Percentiles rank a stretch among this genome's conserved stretches.
These are phyloP conservation scores for Eupithecia subfuscata DNA, from an alignment of 2,888 invertebrate genomes.

Conservation along the genomic window DNA sequence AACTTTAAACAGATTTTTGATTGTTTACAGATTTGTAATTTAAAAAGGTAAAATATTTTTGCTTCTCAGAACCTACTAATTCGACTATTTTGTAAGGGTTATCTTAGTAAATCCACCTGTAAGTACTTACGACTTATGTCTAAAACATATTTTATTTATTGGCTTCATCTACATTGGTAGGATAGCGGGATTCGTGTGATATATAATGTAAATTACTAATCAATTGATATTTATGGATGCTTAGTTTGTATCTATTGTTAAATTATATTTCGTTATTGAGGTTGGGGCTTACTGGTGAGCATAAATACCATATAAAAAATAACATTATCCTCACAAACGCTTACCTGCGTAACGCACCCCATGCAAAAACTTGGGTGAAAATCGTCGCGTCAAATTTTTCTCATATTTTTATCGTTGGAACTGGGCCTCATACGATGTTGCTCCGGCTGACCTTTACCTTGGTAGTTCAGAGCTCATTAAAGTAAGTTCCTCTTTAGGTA, in stretches of 20 bases:
- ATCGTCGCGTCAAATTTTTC: neutral
- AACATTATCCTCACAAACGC: neutral
- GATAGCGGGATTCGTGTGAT: conserved; percentile 73
- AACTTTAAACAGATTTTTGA: conserved; percentile 17
- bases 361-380: neutral
- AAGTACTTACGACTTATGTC: conserved; percentile 42
- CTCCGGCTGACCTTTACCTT: neutral
- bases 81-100: neutral
- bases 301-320: neutral
- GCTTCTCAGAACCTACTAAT: neutral
- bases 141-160: conserved; percentile 60
- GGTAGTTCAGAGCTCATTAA: conserved; percentile 4
- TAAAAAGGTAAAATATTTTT: neutral
- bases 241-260: conserved; percentile 61
- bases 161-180: conserved; percentile 56
- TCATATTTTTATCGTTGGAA: neutral
- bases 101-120: conserved; percentile 48
- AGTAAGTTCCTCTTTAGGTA: conserved; percentile 43
- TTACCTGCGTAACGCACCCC: neutral
- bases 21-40: neutral
- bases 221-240: conserved; percentile 61
- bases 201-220: conserved; percentile 74
- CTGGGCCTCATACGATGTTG: neutral
- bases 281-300: conserved; percentile 12
- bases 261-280: conserved; percentile 53